A percentile compares a stretch with the other conserved stretches of the same genome.
Evolutionary conservation across 2,888 invertebrate genomes (phyloP).

Genomic region (Nemurella pictetii): DNA sequence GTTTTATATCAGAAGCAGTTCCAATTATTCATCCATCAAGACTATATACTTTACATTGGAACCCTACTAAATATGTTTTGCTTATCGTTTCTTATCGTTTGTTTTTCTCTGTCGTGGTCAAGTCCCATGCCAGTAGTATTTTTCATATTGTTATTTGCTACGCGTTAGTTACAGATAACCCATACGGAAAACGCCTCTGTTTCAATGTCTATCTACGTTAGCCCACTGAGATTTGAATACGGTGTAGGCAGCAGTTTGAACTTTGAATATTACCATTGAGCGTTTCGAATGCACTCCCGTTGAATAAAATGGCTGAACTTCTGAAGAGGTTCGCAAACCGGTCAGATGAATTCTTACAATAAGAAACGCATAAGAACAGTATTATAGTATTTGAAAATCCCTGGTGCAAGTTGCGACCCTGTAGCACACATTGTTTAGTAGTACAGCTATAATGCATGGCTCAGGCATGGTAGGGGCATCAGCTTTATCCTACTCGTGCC

Average conservation of each 20-base stretch:
- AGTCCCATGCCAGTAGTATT: background rate
- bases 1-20: too few relatives aligned
- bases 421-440: too few relatives aligned
- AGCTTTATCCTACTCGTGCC: background rate
- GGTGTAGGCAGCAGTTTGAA: slow-evolving; percentile 1
- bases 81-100: background rate
- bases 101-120: background rate
- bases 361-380: background rate
- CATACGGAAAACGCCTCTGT: background rate
- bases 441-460: background rate
- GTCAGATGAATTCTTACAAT: background rate
- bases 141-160: background rate
- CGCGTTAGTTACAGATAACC: background rate
- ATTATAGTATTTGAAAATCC: background rate
- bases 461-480: background rate
- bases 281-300: slow-evolving; percentile 2
- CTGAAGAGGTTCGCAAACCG: background rate
- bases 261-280: background rate
- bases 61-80: too few relatives aligned
- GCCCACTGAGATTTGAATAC: background rate
- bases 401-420: background rate
- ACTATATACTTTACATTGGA: too few relatives aligned
- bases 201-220: background rate
- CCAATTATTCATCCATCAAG: too few relatives aligned
- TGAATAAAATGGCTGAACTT: background rate